These are phyloP conservation scores for Lontra canadensis DNA, from an alignment of 2,113 vertebrate species.

Conservation along the genomic window DNA sequence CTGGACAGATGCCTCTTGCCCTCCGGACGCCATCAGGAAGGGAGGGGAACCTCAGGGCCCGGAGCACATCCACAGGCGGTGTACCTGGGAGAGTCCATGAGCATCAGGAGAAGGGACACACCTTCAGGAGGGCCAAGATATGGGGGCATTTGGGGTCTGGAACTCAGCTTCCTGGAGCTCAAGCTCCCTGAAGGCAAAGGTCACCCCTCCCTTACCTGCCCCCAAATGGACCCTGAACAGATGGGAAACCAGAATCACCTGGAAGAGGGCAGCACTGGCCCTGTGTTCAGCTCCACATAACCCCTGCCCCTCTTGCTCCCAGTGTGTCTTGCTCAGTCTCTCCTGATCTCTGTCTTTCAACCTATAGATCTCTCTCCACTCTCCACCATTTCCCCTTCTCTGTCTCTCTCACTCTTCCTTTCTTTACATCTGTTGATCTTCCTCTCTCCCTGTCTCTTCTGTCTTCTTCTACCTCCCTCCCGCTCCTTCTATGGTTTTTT, in stretches of 20 bases:
- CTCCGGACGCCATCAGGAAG: constrained; percentile 92
- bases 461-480: background rate
- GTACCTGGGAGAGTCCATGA: constrained; percentile 56
- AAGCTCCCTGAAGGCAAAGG: background rate
- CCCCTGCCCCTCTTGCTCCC: background rate
- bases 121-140: background rate
- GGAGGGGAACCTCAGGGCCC: constrained; percentile 88
- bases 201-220: background rate
- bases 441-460: background rate
- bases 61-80: constrained; percentile 90
- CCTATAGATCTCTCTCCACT: background rate
- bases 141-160: background rate
- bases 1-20: constrained; percentile 88
- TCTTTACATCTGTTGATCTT: background rate
- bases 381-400: background rate
- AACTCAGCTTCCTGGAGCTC: background rate
- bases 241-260: background rate
- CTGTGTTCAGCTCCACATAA: accelerated
- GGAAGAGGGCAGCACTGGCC: background rate
- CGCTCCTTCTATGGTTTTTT: background rate
- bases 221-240: background rate
- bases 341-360: background rate
- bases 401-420: background rate
- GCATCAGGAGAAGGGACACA: background rate
- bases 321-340: background rate